Conservation (phyloP, 1,140 invertebrate species). For the Drosophila tsacasi region DNA sequence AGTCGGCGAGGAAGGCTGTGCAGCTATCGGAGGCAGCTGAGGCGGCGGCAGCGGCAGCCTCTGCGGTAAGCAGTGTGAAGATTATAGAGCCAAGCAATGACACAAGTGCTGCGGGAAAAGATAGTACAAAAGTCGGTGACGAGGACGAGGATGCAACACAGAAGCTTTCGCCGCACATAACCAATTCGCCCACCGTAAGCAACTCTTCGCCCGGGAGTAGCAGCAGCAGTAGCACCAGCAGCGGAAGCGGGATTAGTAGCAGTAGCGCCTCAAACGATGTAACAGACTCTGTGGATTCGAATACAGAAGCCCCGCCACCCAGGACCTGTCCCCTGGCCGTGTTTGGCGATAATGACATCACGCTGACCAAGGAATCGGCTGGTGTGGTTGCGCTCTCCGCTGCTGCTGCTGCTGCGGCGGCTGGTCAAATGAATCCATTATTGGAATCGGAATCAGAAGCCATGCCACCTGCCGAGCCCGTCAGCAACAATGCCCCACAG, state of each 20-base stretch:
- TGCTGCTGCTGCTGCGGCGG: slow-evolving; percentile 20
- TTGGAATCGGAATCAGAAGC: slow-evolving; percentile 18
- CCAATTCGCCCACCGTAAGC: slow-evolving; percentile 57
- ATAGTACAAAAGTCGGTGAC: slow-evolving; percentile 59
- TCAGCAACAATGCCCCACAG: slow-evolving; percentile 17
- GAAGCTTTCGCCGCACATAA: slow-evolving; percentile 33
- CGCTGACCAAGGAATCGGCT: slow-evolving; percentile 75
- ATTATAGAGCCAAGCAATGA: slow-evolving; percentile 52
- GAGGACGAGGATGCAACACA: not conserved
- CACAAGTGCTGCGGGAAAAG: slow-evolving; percentile 10
- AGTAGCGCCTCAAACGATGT: slow-evolving; percentile 41
- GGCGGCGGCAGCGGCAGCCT: slow-evolving; percentile 32
- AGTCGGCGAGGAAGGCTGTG: slow-evolving; percentile 65
- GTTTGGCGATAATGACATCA: slow-evolving; percentile 81
- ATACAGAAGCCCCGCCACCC: slow-evolving; percentile 1
- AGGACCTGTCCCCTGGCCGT: slow-evolving; percentile 74
- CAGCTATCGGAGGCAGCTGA: slow-evolving; percentile 39
- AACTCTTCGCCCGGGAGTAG: slow-evolving; percentile 61
- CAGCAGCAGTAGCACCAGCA: slow-evolving; percentile 24
- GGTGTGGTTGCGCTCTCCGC: slow-evolving; percentile 59
- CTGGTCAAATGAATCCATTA: slow-evolving; percentile 5
- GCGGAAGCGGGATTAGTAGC: not conserved
- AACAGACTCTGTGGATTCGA: slow-evolving; percentile 28
- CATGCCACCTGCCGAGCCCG: slow-evolving; percentile 56
- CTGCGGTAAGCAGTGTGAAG: slow-evolving; percentile 47